phyloP scores from a whole-genome alignment of 2,888 invertebrate genomes.

The Yponomeuta plumbellus region DNA sequence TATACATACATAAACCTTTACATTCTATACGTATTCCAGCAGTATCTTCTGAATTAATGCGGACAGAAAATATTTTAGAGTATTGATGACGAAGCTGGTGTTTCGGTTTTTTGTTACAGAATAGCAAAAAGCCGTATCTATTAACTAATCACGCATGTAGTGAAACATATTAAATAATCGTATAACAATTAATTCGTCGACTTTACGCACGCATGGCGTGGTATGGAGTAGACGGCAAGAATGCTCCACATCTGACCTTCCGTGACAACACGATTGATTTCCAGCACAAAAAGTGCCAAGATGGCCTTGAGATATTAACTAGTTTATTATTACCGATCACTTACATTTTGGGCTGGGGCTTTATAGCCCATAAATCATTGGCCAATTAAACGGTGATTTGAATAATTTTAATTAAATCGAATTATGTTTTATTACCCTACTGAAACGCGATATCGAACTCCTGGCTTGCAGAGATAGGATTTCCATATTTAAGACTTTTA shows the following conservation, averaged over 20 bases:
- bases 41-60: too few species aligned
- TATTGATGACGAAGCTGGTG: too few species aligned
- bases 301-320: not conserved
- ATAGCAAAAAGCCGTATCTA: too few species aligned
- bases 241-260: not conserved
- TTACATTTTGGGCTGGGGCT: not conserved
- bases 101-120: too few species aligned
- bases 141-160: too few species aligned
- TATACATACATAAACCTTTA: too few species aligned
- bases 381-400: not conserved
- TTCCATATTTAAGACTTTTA: not conserved
- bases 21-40: too few species aligned
- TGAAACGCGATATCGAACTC: not conserved
- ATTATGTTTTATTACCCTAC: not conserved
- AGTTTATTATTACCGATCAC: not conserved
- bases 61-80: too few species aligned
- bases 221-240: not conserved
- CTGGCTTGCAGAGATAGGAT: not conserved
- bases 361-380: not conserved
- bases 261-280: not conserved
- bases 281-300: not conserved
- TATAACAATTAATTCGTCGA: not conserved
- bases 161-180: not conserved
- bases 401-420: conserved; percentile 1
- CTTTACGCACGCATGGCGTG: not conserved